These are phyloP conservation scores for Labrus mixtus DNA, from an alignment of 2,113 vertebrate species.

Conservation along the genomic window DNA sequence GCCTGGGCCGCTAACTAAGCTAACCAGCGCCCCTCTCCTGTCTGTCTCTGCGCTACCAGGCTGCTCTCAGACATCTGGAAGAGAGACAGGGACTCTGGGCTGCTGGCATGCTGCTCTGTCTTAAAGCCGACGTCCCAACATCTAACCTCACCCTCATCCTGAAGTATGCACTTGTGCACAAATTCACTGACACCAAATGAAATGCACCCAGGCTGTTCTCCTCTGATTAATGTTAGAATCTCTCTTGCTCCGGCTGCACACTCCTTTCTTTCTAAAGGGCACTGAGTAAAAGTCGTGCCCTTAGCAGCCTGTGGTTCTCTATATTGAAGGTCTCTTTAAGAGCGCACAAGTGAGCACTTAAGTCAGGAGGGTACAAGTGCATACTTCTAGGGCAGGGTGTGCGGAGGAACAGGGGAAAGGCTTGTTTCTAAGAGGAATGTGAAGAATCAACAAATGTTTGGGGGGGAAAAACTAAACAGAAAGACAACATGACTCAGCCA, in stretches of 20 bases:
- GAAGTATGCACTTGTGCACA: conserved; percentile 57
- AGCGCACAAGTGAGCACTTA: background rate
- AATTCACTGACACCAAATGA: conserved; percentile 18
- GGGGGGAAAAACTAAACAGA: background rate
- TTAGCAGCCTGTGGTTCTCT: conserved; percentile 16
- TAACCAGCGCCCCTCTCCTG: conserved; percentile 23
- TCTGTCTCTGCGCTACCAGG: conserved; percentile 34
- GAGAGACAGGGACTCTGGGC: conserved; percentile 50
- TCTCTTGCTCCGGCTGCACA: conserved; percentile 30
- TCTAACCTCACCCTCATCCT: conserved; percentile 24
- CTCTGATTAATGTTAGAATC: conserved; percentile 20
- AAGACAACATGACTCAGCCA: conserved; percentile 16
- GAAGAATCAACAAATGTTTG: conserved; percentile 41
- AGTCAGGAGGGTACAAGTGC: conserved; percentile 25
- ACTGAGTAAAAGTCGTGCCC: background rate
- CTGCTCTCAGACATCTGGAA: conserved; percentile 31
- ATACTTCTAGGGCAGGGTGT: conserved; percentile 46
- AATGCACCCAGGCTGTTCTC: conserved; percentile 26
- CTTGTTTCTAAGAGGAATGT: conserved; percentile 46
- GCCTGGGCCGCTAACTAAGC: conserved; percentile 87
- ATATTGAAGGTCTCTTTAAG: background rate
- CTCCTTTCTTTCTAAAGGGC: conserved; percentile 27
- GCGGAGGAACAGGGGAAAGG: conserved; percentile 28
- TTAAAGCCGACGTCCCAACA: conserved; percentile 28
- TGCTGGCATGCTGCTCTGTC: conserved; percentile 43